Conservation (phyloP, 2,113 vertebrate genomes). For the Thunnus thynnus region DNA sequence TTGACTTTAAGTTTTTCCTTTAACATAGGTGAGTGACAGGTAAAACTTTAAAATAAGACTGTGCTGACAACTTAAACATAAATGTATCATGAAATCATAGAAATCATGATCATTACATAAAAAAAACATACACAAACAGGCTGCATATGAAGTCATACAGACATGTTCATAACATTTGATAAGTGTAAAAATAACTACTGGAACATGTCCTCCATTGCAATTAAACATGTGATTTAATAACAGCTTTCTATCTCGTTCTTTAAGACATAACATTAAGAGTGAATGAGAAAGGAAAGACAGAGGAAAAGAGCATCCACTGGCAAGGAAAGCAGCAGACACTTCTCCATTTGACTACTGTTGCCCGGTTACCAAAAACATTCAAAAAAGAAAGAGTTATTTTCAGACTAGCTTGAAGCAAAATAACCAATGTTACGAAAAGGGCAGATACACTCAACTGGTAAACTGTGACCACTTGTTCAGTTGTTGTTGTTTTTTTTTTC, state of each 20-base stretch:
- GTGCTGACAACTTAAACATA: background rate
- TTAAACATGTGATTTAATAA: conserved; percentile 3
- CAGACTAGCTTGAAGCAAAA: conserved; percentile 59
- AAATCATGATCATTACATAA: background rate
- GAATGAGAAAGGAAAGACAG: conserved; percentile 29
- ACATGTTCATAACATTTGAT: background rate
- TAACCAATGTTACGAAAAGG: conserved; percentile 39
- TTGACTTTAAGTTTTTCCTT: too few species aligned
- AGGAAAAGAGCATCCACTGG: conserved; percentile 56
- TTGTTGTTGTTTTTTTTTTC: background rate
- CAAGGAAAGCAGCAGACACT: conserved; percentile 52
- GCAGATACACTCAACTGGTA: conserved; percentile 39
- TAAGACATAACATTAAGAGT: conserved; percentile 20
- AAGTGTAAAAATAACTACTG: background rate
- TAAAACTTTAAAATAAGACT: conserved; percentile 13
- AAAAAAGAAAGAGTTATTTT: conserved; percentile 68
- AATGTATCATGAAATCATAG: background rate
- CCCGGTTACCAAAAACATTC: conserved; percentile 72
- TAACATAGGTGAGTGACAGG: background rate
- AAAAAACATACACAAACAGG: background rate
- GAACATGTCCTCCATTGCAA: background rate
- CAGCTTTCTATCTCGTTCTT: background rate
- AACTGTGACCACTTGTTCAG: conserved; percentile 23
- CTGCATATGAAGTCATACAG: background rate
- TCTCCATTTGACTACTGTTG: conserved; percentile 70